These are phyloP conservation scores for Gymnocephalus cernua DNA, from an alignment of 2,113 vertebrate species.

Conservation along the genomic window DNA sequence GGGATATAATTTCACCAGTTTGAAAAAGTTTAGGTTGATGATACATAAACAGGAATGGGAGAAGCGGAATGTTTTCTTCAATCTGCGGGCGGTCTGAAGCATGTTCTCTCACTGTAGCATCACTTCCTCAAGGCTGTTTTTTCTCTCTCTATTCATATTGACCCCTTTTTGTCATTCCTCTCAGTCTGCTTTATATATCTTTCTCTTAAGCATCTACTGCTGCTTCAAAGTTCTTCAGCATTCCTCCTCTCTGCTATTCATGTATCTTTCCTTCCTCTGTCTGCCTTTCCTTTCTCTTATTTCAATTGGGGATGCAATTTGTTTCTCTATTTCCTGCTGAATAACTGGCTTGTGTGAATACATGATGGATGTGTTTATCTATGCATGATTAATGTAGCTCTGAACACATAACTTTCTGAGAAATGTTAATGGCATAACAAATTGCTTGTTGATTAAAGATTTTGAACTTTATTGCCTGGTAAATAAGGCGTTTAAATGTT, in stretches of 20 bases:
- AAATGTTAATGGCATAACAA: slow-evolving; percentile 3
- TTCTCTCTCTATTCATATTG: slow-evolving; percentile 12
- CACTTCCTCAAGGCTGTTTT: slow-evolving; percentile 32
- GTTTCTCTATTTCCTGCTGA: slow-evolving; percentile 42
- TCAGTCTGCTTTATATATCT: slow-evolving; percentile 19
- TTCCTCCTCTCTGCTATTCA: slow-evolving; percentile 2
- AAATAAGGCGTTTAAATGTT: slow-evolving; percentile 34
- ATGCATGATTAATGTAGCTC: slow-evolving; percentile 55
- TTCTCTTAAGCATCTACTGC: slow-evolving; percentile 17
- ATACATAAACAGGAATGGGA: background rate
- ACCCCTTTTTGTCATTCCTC: slow-evolving; percentile 19
- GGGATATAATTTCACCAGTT: background rate
- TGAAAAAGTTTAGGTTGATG: slow-evolving; percentile 3
- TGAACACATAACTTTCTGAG: slow-evolving; percentile 7
- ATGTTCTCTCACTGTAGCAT: slow-evolving; percentile 38
- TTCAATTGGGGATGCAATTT: slow-evolving; percentile 37
- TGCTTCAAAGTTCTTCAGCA: slow-evolving; percentile 17
- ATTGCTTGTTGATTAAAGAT: slow-evolving; percentile 27
- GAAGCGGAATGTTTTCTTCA: background rate
- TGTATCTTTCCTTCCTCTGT: slow-evolving; percentile 9
- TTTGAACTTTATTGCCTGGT: slow-evolving; percentile 28
- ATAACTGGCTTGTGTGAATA: slow-evolving; percentile 33
- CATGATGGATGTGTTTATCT: slow-evolving; percentile 53
- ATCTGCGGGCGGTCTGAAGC: slow-evolving; percentile 40
- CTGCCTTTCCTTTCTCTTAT: slow-evolving; percentile 28